Evolutionary conservation across 2,113 vertebrate species (phyloP).

Genomic region (Elachura formosa): DNA sequence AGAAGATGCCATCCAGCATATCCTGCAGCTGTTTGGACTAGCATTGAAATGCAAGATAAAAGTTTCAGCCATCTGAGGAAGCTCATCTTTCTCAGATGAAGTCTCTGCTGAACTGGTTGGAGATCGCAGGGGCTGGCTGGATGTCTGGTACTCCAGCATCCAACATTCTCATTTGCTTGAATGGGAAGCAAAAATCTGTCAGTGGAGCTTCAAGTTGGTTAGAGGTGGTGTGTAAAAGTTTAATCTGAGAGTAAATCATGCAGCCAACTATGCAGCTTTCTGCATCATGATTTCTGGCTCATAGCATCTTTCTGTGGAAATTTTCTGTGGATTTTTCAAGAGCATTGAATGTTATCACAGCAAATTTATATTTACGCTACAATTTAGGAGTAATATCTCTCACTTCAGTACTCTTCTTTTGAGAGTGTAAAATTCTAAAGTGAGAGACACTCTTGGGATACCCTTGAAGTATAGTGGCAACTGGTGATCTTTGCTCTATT

Average conservation of each 20-base stretch:
- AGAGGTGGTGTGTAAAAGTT: not conserved
- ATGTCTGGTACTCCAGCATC: not conserved
- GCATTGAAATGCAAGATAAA: not conserved
- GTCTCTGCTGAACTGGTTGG: not conserved
- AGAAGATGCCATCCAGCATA: not conserved
- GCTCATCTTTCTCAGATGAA: conserved; percentile 2
- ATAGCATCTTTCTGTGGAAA: not conserved
- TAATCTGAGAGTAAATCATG: not conserved
- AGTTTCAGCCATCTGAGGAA: not conserved
- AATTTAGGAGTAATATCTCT: not conserved
- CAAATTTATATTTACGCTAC: not conserved
- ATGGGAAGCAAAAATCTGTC: not conserved
- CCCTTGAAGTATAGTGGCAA: not conserved
- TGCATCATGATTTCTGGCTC: not conserved
- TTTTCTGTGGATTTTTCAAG: not conserved
- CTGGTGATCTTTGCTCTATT: not conserved
- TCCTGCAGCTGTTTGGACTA: conserved; percentile 4
- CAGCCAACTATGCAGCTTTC: not conserved
- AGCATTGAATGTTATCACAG: not conserved
- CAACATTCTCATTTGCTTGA: not conserved
- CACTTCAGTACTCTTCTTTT: not conserved
- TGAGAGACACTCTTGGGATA: not conserved
- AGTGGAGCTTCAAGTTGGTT: not conserved
- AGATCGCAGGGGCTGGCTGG: not conserved
- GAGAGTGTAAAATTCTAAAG: not conserved